A percentile compares a stretch with the other conserved stretches of the same genome.
phyloP scores from a whole-genome alignment of 2,113 vertebrate species.

The Formicarius rufipectus region DNA sequence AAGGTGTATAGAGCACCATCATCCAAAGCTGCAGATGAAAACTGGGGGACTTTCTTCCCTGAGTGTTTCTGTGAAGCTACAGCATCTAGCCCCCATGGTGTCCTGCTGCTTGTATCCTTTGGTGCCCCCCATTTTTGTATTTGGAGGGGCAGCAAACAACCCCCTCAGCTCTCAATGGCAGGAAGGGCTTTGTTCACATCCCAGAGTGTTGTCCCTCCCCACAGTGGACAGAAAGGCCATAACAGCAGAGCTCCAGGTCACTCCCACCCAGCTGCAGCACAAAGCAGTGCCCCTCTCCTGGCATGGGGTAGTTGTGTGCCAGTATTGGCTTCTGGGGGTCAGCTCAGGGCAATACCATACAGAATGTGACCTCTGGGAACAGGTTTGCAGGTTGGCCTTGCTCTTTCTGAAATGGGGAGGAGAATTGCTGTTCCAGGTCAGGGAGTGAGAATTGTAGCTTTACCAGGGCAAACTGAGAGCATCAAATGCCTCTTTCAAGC shows the following conservation, averaged over 20 bases:
- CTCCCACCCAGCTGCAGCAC: rapidly evolving
- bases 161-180: background rate
- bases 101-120: background rate
- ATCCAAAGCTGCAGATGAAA: background rate
- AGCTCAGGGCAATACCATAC: background rate
- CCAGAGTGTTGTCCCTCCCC: background rate
- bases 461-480: background rate
- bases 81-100: background rate
- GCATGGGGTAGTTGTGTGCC: background rate
- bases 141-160: background rate
- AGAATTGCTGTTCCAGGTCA: background rate
- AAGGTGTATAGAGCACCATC: background rate
- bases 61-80: background rate
- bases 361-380: background rate
- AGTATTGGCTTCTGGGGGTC: background rate
- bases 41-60: background rate
- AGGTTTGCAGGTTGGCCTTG: background rate
- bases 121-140: rapidly evolving
- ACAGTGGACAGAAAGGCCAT: background rate
- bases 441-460: rapidly evolving
- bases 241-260: background rate
- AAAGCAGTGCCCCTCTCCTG: background rate
- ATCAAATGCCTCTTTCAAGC: background rate
- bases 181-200: background rate
- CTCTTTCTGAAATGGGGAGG: background rate